These are phyloP conservation scores for Thysanoteuthis rhombus DNA, from an alignment of 2,888 invertebrate genomes.

Conservation along the genomic window DNA sequence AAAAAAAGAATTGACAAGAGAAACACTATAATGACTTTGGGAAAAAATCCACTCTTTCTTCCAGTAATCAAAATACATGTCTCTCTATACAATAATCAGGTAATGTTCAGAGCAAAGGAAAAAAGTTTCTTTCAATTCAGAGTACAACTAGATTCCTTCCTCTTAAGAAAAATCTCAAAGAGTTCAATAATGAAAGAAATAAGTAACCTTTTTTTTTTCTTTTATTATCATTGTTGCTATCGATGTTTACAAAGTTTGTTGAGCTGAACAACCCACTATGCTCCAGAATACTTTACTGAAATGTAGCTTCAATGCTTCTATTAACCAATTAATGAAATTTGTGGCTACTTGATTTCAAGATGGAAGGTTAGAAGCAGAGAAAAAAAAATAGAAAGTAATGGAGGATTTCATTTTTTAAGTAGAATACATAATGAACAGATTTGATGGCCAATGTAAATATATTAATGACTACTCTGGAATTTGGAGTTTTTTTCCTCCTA, in stretches of 20 bases:
- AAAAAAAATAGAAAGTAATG: neutral
- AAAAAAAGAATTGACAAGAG: neutral
- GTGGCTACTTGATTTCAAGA: neutral
- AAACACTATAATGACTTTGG: neutral
- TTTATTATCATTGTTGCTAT: neutral
- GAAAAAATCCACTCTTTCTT: slow-evolving; percentile 12
- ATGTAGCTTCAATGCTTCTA: neutral
- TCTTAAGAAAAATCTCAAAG: neutral
- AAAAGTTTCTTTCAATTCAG: neutral
- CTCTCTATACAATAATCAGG: neutral
- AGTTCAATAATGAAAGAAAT: slow-evolving; percentile 12
- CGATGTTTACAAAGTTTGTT: neutral
- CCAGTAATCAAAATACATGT: neutral
- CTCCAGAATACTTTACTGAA: neutral
- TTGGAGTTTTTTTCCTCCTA: neutral
- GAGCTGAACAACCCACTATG: neutral
- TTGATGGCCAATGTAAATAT: neutral
- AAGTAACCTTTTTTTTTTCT: neutral
- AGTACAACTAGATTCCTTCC: neutral
- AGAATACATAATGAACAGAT: neutral
- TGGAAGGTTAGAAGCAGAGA: neutral
- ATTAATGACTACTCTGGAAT: neutral
- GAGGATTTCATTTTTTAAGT: neutral
- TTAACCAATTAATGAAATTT: slow-evolving; percentile 1
- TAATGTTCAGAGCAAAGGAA: neutral